Evolutionary conservation across 2,888 invertebrate species (phyloP), one percentile per base, ranked within the genome.

Genomic region (Apodemia zela): DNA sequence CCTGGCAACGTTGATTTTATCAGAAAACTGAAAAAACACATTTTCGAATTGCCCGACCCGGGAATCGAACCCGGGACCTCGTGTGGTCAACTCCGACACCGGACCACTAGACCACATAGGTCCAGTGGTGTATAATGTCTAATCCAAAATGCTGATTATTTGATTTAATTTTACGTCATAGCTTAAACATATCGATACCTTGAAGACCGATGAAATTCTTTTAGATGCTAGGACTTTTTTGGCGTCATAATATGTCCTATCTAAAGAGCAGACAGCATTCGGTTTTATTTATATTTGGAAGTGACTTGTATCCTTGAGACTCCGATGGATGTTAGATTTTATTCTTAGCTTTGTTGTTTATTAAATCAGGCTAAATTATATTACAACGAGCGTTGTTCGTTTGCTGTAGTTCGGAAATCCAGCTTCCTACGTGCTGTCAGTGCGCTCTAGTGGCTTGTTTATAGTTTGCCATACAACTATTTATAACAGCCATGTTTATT

Each of bases 371-470:
- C 8, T 47, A 47, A 47, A 47, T 47, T 45, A 13, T n/a, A 15
- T 17, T 8, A 47, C 3, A 47, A 47, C 0, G 15, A 42, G 42
- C 42, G 5, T 15, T 42, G 42, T 42, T 47, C 8, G 17, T 17
- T 47, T 79, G 80, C 79, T 76, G 73, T 75, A 65, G 73, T 69
- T 76, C 72, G 73, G 74, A 74, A 74, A 65, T 61, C 63, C 65
- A 69, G 72, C 81, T 78, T 75, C 82, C 80, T 80, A 81, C 82
- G 77, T 76, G 70, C 68, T 67, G 71, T 73, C 69, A 66, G 68
- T 70, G 69, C 75, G 84, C 73, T 76, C 82, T 76, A 80, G 75
- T 81, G 38, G 67, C 67, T 73, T 78, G 78, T 80, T 79, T 82
- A 80, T 77, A 76, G 73, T 75, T 72, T 75, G 73, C 71, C n/a